Percentiles rank a stretch among this genome's conserved stretches.
Conservation (phyloP, 2,888 invertebrate genomes). For the Carcina quercana region DNA sequence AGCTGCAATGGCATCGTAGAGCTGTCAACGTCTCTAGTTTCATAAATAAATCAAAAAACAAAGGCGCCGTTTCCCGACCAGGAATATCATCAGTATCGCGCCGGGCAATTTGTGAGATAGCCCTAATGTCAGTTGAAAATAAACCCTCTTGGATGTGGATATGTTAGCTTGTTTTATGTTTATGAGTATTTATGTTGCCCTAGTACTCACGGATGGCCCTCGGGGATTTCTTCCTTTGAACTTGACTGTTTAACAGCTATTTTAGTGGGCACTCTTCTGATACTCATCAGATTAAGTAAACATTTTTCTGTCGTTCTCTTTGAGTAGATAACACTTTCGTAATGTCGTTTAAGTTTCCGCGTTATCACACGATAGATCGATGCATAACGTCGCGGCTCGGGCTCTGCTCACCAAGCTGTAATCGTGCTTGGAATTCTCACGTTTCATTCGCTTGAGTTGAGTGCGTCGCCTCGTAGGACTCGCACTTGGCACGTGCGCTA, state of each 20-base stretch:
- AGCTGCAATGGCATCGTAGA: no score
- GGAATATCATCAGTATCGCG: slow-evolving; percentile 25
- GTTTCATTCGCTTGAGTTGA: background rate
- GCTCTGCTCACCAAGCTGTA: no score
- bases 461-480: background rate
- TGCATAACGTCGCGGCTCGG: slow-evolving; percentile 1
- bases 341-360: no score
- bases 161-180: slow-evolving; percentile 20
- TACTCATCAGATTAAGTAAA: no score
- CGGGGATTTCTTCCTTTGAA: slow-evolving; percentile 17
- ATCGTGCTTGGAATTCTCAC: no score
- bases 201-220: slow-evolving; percentile 6
- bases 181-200: slow-evolving; percentile 22
- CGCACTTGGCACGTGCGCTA: background rate
- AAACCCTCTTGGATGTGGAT: slow-evolving; percentile 16
- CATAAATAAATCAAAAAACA: no score
- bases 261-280: no score
- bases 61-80: slow-evolving; percentile 25
- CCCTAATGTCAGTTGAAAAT: slow-evolving; percentile 29
- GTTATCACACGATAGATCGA: slow-evolving; percentile 1
- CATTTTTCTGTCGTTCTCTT: no score
- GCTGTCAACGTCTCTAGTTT: no score
- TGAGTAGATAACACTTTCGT: no score
- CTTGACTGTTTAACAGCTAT: no score
- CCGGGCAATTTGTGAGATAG: slow-evolving; percentile 28